Evolutionary conservation across 1,140 invertebrate genomes (phyloP), one percentile per base, ranked within the genome.

Genomic region (Pentalonia nigronervosa): DNA sequence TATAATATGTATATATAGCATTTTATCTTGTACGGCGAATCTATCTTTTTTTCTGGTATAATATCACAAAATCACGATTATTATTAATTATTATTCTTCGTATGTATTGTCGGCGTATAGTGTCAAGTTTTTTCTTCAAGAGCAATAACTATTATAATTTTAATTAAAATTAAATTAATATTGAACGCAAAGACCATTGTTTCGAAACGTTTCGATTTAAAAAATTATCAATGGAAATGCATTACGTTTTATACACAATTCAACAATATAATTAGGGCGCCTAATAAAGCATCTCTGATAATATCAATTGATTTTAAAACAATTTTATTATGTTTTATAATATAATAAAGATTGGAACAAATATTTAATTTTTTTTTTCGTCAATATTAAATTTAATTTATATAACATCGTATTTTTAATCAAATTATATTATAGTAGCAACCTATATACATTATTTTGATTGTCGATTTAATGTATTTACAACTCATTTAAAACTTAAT

Each of bases 261-360:
- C 30, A 67, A 67, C n/a, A 67, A n/a, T 67, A 67, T 67, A 67
- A n/a, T 67, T 67, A n/a, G 14, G n/a, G 17, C 6, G 21, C 30
- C 14, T 23, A n/a, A 67, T n/a, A 67, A 30, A n/a, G 30, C 60
- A 14, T 67, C 30, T 67, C 30, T 8, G 60, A 67, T 67, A 67
- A 67, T 67, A 67, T 67, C n/a, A 67, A 67, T 67, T 67, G 30
- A 67, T 67, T 67, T 67, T n/a, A 67, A n/a, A 67, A 67, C 60
- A 67, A 67, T 67, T 67, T 67, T 11, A 67, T 67, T 67, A 67
- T 67, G 1, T 67, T n/a, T 67, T 67, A 67, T n/a, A 67, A 67
- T n/a, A n/a, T 67, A 67, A 67, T 67, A 30, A 6, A n/a, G 30
- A n/a, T 7, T 30, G 30, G 60, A 67, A 17, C 30, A 67, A 67